Evolutionary conservation across 2,797 vertebrate genomes (phyloP), one percentile per base, ranked within the genome.

Genomic region (Hyperoplus immaculatus): DNA sequence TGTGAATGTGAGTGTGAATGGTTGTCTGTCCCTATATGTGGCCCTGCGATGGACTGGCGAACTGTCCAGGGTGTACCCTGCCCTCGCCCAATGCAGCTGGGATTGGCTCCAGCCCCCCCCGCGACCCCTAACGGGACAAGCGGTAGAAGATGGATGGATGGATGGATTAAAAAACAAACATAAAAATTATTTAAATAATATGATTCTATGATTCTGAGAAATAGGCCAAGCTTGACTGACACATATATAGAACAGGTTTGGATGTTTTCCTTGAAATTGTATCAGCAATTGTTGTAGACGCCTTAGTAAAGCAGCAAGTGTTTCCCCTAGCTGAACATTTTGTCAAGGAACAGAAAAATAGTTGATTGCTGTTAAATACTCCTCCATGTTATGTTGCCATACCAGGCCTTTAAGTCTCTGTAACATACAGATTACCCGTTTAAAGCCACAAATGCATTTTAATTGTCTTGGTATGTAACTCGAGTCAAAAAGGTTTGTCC

Each of bases 161-260:
- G n/a, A n/a, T n/a, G n/a, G n/a, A 10, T 42, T 59, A 41, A 2
- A 13, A 38, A 21, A 51, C 29, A 29, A 29, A 36, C 29, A 38
- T 56, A 15, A 55, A 81, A 78, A 86, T 39, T 45, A 67, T 38
- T 73, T 36, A 85, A 80, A 86, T 84, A 81, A 45, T 65, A 62
- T 63, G 65, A 80, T 38, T 59, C 21, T 50, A 78, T 29, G 29
- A 29, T 29, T 29, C 29, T 29, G 29, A 29, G 29, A 91, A 92
- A 81, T 87, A 69, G 91, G 87, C 84, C 77, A 93, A 94, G 89
- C 92, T 89, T 94, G 91, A 94, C 78, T 92, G 93, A 83, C 91
- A 80, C 51, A 18, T 77, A 72, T 68, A 90, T 86, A 92, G 85
- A 88, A 60, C 74, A 57, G 69, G 69, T 81, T 87, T 89, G 84